Base-by-base conservation (phyloP, 1,140 invertebrate species). In the Lineus longissimus region DNA sequence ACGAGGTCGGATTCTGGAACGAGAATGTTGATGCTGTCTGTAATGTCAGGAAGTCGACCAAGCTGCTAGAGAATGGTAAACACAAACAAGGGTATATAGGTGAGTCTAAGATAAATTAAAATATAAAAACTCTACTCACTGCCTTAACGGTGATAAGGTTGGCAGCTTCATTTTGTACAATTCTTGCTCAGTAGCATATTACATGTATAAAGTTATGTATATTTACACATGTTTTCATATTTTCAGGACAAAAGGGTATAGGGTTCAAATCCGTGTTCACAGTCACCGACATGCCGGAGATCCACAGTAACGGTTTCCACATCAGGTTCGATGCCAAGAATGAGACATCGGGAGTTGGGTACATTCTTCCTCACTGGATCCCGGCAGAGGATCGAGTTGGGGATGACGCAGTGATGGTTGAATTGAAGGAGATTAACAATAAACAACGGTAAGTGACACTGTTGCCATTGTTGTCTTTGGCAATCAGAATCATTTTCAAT, bases 261-360 rank as follows among this genome's bases (percentile, higher is more conserved):
- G 81, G 81, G 2, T 83, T 83, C 69, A 83, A 83, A 63, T 82
- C 81, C 0, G 81, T 83, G 43, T 83, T 83, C 63, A 61, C 75
- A 15, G 72, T 83, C 7, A 79, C 77, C 23, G 76, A 78, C 61
- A 41, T 60, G 2, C 81, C 81, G 56, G 78, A 82, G 62, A 71
- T 83, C n/a, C 79, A 81, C 66, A 82, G 80, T 13, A 81, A 79
- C 70, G 77, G 77, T 4, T 81, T 71, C 67, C 80, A 81, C 58
- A 75, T 83, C 29, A 69, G 66, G 47, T 83, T 83, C 73, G 79
- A 82, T 72, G 74, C 74, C 0, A 66, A 36, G 33, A 33, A 19
- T 36, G 56, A 47, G 11, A 70, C 71, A 33, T 74, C 70, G 66
- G 76, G 76, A 11, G 78, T 76, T 56, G 81, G 80, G n/a, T 81